phyloP scores from a whole-genome alignment of 1,140 invertebrate genomes.

The Hypsibius dujardini region DNA sequence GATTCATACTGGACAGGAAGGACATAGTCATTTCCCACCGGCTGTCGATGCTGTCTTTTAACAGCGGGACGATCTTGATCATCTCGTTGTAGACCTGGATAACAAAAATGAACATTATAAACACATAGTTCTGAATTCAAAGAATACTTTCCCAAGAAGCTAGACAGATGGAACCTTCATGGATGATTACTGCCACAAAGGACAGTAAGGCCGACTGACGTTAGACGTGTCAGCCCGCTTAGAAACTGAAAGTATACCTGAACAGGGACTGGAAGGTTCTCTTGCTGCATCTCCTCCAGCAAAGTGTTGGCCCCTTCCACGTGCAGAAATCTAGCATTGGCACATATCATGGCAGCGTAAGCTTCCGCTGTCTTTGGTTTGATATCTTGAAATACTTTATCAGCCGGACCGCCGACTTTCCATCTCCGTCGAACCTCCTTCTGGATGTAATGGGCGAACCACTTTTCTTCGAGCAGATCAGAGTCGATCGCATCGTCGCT shows the following conservation, averaged over 20 bases:
- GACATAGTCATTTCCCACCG: conserved; percentile 42
- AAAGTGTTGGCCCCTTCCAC: conserved; percentile 44
- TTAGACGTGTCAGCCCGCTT: too few relatives aligned
- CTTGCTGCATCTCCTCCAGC: conserved; percentile 46
- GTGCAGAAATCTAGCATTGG: conserved; percentile 46
- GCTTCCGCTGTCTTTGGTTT: conserved; percentile 33
- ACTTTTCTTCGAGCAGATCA: conserved; percentile 56
- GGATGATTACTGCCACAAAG: too few relatives aligned
- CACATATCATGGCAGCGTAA: conserved; percentile 47
- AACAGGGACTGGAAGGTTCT: conserved; percentile 37
- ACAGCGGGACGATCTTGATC: conserved; percentile 40
- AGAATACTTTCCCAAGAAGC: too few relatives aligned
- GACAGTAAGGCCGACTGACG: too few relatives aligned
- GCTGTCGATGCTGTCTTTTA: conserved; percentile 44
- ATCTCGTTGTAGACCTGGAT: conserved; percentile 51
- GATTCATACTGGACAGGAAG: conserved; percentile 41
- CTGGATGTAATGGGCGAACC: conserved; percentile 38
- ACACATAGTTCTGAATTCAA: too few relatives aligned
- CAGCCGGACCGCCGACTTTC: conserved; percentile 32
- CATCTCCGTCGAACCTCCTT: conserved; percentile 43
- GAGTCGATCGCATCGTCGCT: conserved; percentile 41
- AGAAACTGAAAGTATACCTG: too few relatives aligned
- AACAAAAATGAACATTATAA: conserved; percentile 35
- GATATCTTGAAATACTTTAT: conserved; percentile 39
- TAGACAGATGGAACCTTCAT: too few relatives aligned